phyloP scores from a whole-genome alignment of 2,113 vertebrate species.

The Periophthalmodon schlosseri region DNA sequence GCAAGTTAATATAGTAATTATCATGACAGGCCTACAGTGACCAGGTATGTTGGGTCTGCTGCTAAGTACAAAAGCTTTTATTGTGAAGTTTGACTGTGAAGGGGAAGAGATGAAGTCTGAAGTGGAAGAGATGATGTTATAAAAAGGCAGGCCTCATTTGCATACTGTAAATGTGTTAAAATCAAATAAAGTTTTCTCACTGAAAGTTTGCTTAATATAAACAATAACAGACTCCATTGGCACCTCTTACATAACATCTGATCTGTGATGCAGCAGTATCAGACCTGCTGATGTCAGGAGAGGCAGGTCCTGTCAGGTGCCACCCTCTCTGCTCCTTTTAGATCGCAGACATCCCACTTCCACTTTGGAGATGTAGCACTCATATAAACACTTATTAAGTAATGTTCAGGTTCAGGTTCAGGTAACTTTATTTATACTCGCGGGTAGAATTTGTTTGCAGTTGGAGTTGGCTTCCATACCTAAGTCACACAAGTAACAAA shows the following conservation, averaged over 20 bases:
- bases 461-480: no score
- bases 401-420: not conserved
- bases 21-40: no score
- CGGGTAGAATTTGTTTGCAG: no score
- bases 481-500: no score
- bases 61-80: conserved; percentile 16
- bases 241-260: not conserved
- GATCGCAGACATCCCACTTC: conserved; percentile 27
- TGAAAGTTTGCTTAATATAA: not conserved
- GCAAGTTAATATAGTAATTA: no score
- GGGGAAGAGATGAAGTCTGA: not conserved
- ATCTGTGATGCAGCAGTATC: not conserved
- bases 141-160: not conserved
- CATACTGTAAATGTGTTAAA: not conserved
- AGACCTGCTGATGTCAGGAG: not conserved
- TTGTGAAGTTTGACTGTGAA: no score
- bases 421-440: no score
- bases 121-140: not conserved
- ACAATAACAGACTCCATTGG: not conserved
- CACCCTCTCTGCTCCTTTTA: not conserved
- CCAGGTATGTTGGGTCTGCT: conserved; percentile 48
- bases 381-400: not conserved
- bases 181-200: not conserved
- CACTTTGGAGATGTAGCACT: not conserved
- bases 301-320: conserved; percentile 1